A percentile compares a stretch with the other conserved stretches of the same genome.
phyloP scores from a whole-genome alignment of 2,888 invertebrate genomes.

The Torymus aiolomorphi region DNA sequence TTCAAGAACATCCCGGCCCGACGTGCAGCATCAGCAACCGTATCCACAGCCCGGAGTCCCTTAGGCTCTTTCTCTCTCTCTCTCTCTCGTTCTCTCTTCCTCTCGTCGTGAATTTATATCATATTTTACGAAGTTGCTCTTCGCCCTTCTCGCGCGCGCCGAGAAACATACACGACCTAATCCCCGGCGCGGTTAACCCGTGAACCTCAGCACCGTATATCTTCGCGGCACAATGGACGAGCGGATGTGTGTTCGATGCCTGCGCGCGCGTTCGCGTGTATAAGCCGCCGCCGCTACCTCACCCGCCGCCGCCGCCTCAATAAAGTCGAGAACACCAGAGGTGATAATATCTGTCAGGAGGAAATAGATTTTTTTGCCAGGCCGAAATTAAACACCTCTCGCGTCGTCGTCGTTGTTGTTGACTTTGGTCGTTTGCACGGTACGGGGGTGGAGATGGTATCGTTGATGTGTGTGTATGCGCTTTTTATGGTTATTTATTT shows the following conservation, averaged over 20 bases:
- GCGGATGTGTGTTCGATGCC: slow-evolving; percentile 51
- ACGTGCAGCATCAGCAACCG: too few species aligned
- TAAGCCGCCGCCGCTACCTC: slow-evolving; percentile 10
- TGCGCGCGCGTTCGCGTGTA: not conserved
- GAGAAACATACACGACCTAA: slow-evolving; percentile 23
- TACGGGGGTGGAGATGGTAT: slow-evolving; percentile 5
- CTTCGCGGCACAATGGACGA: slow-evolving; percentile 66
- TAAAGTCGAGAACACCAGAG: slow-evolving; percentile 40
- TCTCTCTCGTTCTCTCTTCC: too few species aligned
- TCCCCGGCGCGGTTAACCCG: slow-evolving; percentile 72
- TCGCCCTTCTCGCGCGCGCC: not conserved
- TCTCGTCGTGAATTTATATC: slow-evolving; percentile 37
- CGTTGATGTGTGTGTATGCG: not conserved
- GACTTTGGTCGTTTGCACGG: slow-evolving; percentile 20
- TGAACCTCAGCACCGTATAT: slow-evolving; percentile 72
- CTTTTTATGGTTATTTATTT: slow-evolving; percentile 1
- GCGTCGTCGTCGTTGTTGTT: slow-evolving; percentile 17
- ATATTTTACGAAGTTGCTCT: slow-evolving; percentile 29
- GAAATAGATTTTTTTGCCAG: slow-evolving; percentile 37
- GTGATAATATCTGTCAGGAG: slow-evolving; percentile 52
- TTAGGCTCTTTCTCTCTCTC: too few species aligned
- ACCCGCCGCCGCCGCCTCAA: slow-evolving; percentile 22
- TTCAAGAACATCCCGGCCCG: too few species aligned
- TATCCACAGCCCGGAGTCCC: too few species aligned
- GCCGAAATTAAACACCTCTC: slow-evolving; percentile 30